Base-by-base conservation (phyloP, 1,140 invertebrate species). In the Drosophila azteca region DNA sequence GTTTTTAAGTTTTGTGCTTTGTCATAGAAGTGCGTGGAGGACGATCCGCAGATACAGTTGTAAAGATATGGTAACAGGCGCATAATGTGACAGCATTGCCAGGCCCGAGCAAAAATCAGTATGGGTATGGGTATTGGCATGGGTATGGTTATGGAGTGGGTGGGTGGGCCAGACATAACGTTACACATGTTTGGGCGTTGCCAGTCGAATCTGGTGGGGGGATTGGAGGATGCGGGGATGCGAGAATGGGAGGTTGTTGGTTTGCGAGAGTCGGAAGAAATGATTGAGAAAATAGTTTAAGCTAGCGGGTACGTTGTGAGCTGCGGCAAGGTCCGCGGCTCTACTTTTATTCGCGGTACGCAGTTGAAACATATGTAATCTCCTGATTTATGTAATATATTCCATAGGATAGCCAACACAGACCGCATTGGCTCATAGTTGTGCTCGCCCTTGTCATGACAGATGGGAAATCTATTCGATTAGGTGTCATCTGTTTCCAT, bases 31-130 rank as follows among this genome's bases (percentile, higher is more conserved):
- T 87, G 82, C 74, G 78, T 71, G 74, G 78, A 71, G 81, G 66
- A 82, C 83, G 79, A 87, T 83, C 84, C 79, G 72, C 57, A 87
- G 83, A 89, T 88, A 83, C 83, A 89, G 84, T 89, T 88, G 79
- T 84, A 88, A 88, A 88, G 83, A 88, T 88, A 88, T 77, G 83
- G 78, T 88, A 88, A 87, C 62, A 88, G 82, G 79, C 82, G 82
- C 83, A 57, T 88, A 87, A 88, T 87, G 83, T 87, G 83, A 88
- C 82, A 82, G 82, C 75, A 55, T 75, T 71, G 65, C 51, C 69
- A 49, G 65, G n/a, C 44, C 31, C 15, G 26, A 44, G 41, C 24
- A 26, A 5, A 6, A 29, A 22, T 24, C 26, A 26, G 22, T 11
- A 24, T 24, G 35, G 26, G 17, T 13, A 24, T 29, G 59, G 43